These are phyloP conservation scores for Hyles lineata DNA, from an alignment of 2,888 invertebrate species.

Conservation along the genomic window DNA sequence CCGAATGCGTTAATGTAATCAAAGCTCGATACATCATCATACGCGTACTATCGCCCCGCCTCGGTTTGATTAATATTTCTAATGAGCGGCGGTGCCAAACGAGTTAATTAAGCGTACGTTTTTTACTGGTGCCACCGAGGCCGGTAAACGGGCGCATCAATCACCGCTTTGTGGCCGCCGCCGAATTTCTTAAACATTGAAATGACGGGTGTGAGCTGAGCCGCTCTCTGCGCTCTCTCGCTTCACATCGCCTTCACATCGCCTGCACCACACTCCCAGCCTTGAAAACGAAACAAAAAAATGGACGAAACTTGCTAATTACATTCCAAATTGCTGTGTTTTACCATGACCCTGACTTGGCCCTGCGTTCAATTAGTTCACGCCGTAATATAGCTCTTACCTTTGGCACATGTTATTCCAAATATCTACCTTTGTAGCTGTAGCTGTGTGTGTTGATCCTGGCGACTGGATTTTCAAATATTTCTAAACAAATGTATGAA, in stretches of 20 bases:
- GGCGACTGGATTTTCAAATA: too few relatives aligned
- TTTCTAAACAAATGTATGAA: too few relatives aligned
- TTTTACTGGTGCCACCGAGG: constrained; percentile 80
- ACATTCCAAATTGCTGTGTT: constrained; percentile 26
- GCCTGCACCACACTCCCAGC: constrained; percentile 1
- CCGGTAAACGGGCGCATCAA: constrained; percentile 83
- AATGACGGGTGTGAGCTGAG: constrained; percentile 60
- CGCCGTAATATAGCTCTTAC: not conserved
- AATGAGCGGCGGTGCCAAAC: constrained; percentile 85
- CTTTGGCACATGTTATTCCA: too few relatives aligned
- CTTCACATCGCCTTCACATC: constrained; percentile 44
- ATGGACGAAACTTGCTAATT: constrained; percentile 23
- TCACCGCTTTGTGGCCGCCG: constrained; percentile 81
- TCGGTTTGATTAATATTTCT: constrained; percentile 84
- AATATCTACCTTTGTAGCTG: too few relatives aligned
- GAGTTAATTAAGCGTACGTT: constrained; percentile 83
- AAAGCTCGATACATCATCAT: constrained; percentile 84
- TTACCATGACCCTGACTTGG: constrained; percentile 18
- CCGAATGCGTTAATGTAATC: constrained; percentile 82
- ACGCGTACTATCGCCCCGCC: constrained; percentile 79
- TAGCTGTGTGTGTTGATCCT: too few relatives aligned
- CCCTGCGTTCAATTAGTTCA: constrained; percentile 16
- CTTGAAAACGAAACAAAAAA: not conserved
- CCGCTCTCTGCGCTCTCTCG: constrained; percentile 50
- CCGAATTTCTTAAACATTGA: constrained; percentile 82